Base-by-base conservation (phyloP, 2,888 invertebrate species). In the Junonia oenone region DNA sequence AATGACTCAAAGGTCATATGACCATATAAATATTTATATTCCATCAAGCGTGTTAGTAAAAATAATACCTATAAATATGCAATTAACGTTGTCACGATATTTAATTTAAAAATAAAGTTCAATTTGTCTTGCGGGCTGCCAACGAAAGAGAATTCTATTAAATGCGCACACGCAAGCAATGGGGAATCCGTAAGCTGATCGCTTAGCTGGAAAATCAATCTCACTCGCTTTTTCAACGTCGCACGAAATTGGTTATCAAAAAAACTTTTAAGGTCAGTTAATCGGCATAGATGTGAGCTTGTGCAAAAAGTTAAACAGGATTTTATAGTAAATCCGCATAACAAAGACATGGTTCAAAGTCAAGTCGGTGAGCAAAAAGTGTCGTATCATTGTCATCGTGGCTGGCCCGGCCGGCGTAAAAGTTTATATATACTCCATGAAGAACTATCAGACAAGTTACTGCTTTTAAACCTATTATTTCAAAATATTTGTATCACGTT, bases 281-380 rank as follows among this genome's bases (percentile, higher is more conserved):
- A 45, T 38, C 54, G 61, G 59, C 63, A 58, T 53, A 53, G 49
- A 57, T 58, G 54, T 56, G 45, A 49, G 27, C 43, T 14, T 45
- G 59, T 49, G 57, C 61, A 67, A 75, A 81, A 80, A 78, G 64
- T 53, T 67, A 65, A 86, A 80, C 82, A 81, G 78, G 83, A 81
- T 81, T 75, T 64, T 72, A 70, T 69, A 69, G 71, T 70, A 72
- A 76, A 78, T 80, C 75, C 66, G 71, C 67, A 77, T 76, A 71
- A 67, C 72, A 77, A 73, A 76, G 72, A 78, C 76, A 75, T 78
- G 75, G 68, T 68, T 71, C 73, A 71, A 71, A 75, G 72, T 71
- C 71, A 71, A 73, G 68, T 68, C 52, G 19, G 51, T 45, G 40
- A 14, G 52, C 54, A 62, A 63, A 63, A 63, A 63, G 49, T 52